These are phyloP conservation scores for Pygoscelis antarcticus DNA, from an alignment of 2,113 vertebrate genomes.

Conservation along the genomic window DNA sequence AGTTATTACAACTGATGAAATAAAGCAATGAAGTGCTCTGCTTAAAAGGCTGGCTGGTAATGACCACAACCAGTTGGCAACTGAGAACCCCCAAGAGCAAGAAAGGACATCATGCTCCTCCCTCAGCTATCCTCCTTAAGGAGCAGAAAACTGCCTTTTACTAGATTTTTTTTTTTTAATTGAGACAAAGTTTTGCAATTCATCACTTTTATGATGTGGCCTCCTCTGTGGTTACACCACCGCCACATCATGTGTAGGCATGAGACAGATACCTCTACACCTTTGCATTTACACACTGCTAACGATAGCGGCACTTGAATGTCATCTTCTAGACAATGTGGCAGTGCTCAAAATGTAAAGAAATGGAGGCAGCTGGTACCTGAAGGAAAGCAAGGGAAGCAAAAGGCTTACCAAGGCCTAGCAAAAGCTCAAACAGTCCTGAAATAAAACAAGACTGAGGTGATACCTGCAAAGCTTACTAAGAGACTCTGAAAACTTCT, in stretches of 20 bases:
- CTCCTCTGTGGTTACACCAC: neutral
- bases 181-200: neutral
- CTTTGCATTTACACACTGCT: neutral
- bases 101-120: neutral
- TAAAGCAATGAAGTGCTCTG: neutral
- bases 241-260: accelerated
- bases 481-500: neutral
- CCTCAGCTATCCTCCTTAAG: neutral
- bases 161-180: neutral
- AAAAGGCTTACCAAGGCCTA: neutral
- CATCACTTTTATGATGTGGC: neutral
- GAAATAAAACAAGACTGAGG: neutral
- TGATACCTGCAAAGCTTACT: neutral
- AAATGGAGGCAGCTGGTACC: neutral
- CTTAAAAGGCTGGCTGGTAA: neutral
- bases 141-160: neutral
- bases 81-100: neutral
- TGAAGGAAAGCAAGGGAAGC: neutral
- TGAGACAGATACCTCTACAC: neutral
- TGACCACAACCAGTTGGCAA: neutral
- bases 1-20: neutral
- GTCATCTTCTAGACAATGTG: accelerated
- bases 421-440: neutral
- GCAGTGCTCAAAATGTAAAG: neutral
- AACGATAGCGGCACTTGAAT: accelerated